Conservation (phyloP, 2,797 vertebrate species). For the Babyrousa celebensis region DNA sequence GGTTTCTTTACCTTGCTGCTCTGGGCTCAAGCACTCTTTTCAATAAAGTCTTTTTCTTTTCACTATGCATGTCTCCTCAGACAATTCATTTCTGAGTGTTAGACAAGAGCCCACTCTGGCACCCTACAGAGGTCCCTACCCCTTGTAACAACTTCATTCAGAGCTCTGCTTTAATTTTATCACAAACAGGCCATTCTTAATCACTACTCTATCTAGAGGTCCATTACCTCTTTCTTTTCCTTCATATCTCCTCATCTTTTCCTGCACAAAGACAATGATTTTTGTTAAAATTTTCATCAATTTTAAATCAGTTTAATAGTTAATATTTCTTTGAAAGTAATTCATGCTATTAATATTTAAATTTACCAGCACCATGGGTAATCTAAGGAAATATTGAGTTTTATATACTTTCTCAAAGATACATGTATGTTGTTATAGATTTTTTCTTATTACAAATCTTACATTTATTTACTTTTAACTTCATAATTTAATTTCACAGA, state of each 20-base stretch:
- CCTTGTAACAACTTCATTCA: background rate
- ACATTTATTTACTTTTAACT: background rate
- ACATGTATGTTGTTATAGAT: background rate
- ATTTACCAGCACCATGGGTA: background rate
- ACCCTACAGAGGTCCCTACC: background rate
- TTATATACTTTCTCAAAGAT: background rate
- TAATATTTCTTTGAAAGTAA: background rate
- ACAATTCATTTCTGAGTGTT: background rate
- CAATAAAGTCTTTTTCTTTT: background rate
- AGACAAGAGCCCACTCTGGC: background rate
- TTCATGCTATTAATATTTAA: background rate
- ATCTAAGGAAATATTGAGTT: background rate
- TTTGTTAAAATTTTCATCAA: background rate
- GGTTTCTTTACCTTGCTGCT: background rate
- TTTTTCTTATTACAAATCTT: background rate
- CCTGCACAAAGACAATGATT: background rate
- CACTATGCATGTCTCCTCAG: background rate
- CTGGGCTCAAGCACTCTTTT: background rate
- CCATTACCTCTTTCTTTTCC: background rate
- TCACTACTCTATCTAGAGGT: background rate
- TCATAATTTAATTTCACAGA: background rate
- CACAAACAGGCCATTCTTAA: background rate
- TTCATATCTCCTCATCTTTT: background rate
- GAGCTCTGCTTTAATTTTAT: background rate
- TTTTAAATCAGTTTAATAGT: background rate